A percentile compares a stretch with the other conserved stretches of the same genome.
These are phyloP conservation scores for Sylvietta virens DNA, from an alignment of 2,113 vertebrate genomes.

Conservation along the genomic window DNA sequence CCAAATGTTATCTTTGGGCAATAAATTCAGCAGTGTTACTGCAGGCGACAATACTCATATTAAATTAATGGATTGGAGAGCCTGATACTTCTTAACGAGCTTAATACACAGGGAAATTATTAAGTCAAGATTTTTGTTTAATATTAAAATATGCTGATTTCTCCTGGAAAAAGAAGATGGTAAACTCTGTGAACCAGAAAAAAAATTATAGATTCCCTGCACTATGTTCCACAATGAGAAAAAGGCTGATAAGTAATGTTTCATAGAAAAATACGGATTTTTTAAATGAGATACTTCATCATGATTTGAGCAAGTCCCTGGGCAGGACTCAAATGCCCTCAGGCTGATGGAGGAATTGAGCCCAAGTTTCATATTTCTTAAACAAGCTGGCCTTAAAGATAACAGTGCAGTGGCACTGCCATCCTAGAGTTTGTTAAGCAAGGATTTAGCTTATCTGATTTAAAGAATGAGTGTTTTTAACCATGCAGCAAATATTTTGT, in stretches of 20 bases:
- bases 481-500: background rate
- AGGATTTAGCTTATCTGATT: background rate
- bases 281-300: background rate
- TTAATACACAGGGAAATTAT: conserved; percentile 1
- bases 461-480: background rate
- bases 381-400: background rate
- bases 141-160: conserved; percentile 50
- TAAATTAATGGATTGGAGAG: conserved; percentile 29
- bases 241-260: background rate
- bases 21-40: background rate
- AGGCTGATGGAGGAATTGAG: background rate
- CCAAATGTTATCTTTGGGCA: conserved; percentile 34
- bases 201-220: background rate
- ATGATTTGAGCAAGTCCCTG: background rate
- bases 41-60: background rate
- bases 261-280: background rate
- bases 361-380: background rate
- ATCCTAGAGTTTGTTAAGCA: background rate
- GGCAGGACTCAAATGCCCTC: background rate
- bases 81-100: conserved; percentile 36
- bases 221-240: background rate
- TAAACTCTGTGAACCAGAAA: background rate
- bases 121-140: conserved; percentile 25
- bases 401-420: background rate
- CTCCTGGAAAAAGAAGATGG: background rate